Evolutionary conservation across 2,888 invertebrate genomes (phyloP).

Genomic region (Chesias legatella): DNA sequence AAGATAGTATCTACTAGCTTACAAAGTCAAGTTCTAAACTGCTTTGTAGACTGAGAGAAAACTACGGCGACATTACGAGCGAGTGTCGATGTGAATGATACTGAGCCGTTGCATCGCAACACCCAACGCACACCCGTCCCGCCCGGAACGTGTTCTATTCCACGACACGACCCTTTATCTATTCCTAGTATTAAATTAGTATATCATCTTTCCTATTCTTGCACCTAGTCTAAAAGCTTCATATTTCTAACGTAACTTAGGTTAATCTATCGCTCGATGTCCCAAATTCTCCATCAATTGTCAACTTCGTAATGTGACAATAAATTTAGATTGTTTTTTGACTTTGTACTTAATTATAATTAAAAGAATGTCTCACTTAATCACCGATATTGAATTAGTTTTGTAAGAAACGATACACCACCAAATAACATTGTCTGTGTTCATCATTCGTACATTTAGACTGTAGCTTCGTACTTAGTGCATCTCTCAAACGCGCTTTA

Average conservation of each 20-base stretch:
- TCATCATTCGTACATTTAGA: constrained; percentile 42
- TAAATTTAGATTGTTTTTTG: constrained; percentile 43
- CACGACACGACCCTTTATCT: constrained; percentile 61
- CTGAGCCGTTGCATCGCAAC: constrained; percentile 40
- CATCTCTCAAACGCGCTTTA: constrained; percentile 23
- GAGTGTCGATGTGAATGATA: constrained; percentile 12
- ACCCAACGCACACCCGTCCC: constrained; percentile 76
- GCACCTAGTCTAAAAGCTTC: constrained; percentile 45
- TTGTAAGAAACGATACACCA: constrained; percentile 58
- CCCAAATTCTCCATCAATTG: constrained; percentile 21
- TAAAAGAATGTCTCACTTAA: constrained; percentile 7
- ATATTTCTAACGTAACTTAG: constrained; percentile 21
- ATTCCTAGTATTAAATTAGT: constrained; percentile 42
- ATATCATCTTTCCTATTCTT: constrained; percentile 52
- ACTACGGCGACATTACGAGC: constrained; percentile 15
- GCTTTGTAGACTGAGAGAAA: constrained; percentile 27
- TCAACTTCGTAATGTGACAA: constrained; percentile 50
- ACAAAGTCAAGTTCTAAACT: constrained; percentile 15
- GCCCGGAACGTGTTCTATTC: constrained; percentile 76
- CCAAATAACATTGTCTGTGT: constrained; percentile 69
- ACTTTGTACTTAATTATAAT: constrained; percentile 15
- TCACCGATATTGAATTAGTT: constrained; percentile 10
- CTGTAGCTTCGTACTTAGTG: constrained; percentile 25
- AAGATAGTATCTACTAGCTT: constrained; percentile 10
- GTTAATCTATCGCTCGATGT: constrained; percentile 11